These are phyloP conservation scores for Pterocles burchelli DNA, from an alignment of 2,113 vertebrate genomes.

Conservation along the genomic window DNA sequence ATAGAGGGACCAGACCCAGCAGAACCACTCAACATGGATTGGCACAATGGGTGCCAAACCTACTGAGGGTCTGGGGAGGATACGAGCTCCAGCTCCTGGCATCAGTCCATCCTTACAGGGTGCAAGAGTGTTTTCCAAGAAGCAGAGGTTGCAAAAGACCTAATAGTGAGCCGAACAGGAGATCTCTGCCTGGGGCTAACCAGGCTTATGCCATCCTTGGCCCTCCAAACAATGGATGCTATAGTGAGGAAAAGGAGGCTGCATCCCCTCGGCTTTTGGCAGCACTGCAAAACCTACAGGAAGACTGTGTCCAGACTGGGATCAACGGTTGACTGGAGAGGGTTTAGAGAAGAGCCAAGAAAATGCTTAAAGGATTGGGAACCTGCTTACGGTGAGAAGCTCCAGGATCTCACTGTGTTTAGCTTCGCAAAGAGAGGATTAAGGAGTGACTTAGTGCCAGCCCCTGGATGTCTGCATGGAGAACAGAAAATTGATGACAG, in stretches of 20 bases:
- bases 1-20: accelerated
- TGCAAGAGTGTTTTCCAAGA: neutral
- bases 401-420: neutral
- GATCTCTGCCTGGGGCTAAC: neutral
- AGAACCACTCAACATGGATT: accelerated
- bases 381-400: neutral
- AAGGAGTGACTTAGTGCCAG: neutral
- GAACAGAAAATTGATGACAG: neutral
- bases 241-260: neutral
- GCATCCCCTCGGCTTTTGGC: neutral
- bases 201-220: neutral
- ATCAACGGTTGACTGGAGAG: neutral
- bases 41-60: neutral
- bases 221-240: neutral
- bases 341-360: neutral
- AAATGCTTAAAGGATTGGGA: neutral
- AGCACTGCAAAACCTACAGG: neutral
- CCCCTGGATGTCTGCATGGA: neutral
- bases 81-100: neutral
- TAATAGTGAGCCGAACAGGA: neutral
- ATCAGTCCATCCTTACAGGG: neutral
- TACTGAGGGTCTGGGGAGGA: neutral
- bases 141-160: neutral
- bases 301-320: neutral
- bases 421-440: slow-evolving; percentile 7